These are phyloP conservation scores for Dinomys branickii DNA, from an alignment of 2,113 vertebrate species.

Conservation along the genomic window DNA sequence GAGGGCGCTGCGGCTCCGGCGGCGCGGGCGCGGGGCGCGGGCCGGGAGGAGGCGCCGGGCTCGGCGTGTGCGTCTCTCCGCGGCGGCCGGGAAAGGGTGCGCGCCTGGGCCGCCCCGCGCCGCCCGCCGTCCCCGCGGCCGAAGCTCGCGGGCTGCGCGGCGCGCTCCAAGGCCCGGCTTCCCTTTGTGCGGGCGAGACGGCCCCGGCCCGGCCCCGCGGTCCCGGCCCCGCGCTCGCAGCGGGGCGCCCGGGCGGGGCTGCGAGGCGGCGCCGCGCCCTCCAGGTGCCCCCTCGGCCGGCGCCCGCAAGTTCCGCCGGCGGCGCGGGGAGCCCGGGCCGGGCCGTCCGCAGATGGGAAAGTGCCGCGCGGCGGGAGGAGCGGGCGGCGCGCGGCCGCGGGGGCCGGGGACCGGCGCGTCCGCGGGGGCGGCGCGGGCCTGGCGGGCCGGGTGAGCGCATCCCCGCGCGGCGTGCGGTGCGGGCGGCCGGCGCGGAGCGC, in stretches of 20 bases:
- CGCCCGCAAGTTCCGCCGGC: constrained; percentile 60
- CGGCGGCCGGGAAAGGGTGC: constrained; percentile 62
- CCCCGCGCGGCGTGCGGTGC: not conserved
- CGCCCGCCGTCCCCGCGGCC: constrained; percentile 19
- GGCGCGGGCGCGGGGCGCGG: not conserved
- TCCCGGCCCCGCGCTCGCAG: not conserved
- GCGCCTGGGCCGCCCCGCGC: no score
- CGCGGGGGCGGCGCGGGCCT: not conserved
- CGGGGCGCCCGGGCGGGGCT: not conserved
- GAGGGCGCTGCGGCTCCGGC: constrained; percentile 63
- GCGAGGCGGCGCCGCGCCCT: not conserved
- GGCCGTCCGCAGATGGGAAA: not conserved
- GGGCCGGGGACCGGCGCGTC: not conserved
- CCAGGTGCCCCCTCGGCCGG: not conserved
- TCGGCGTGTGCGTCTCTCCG: constrained; percentile 53
- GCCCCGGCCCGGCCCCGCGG: not conserved
- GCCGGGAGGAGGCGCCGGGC: constrained; percentile 56
- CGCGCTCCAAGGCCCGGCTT: no score
- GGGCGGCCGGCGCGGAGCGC: not conserved
- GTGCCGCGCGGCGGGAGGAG: constrained; percentile 19
- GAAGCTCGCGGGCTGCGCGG: not conserved
- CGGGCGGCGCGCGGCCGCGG: not conserved
- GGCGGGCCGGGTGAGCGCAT: no score
- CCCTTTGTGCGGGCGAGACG: constrained; percentile 74
- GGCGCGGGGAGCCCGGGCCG: no score